Base-by-base conservation (phyloP, 2,888 invertebrate genomes). In the Epinotia nisella region DNA sequence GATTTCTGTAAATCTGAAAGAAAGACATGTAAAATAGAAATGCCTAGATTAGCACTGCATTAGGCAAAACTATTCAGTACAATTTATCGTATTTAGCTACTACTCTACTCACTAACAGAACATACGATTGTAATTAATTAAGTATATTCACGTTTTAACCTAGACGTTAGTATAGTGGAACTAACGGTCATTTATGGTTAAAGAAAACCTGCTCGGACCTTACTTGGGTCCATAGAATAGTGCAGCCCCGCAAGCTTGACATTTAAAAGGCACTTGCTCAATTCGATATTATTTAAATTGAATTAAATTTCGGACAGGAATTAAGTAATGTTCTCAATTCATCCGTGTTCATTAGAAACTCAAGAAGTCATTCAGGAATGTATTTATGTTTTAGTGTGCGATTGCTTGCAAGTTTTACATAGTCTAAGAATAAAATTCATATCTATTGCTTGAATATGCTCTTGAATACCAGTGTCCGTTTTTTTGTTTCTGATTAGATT, bases 131-230 rank as follows among this genome's bases (percentile, higher is more conserved):
- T 24, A 35, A 35, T 35, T 35, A 35, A 35, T 7, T 35, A 35
- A 24, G 21, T 2, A 24, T 24, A 24, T 24, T 24, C 2, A 13
- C 29, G 11, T 58, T 9, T 59, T 49, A 9, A 41, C 45, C 15
- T 49, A 5, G n/a, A 17, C 10, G 62, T 15, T 49, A 49, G 49
- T 61, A 24, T 45, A 49, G n/a, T 49, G 24, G 62, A 62, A 15
- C 49, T 5, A 24, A n/a, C 19, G 29, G 10, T 21, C 61, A 9
- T 45, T 62, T 62, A 62, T 29, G 21, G 62, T 10, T n/a, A 62
- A 45, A 62, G 62, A 62, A 62, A 62, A 29, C 62, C 15, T n/a
- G 62, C 45, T 24, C 11, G 24, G 7, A 5, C 62, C 62, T 51
- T 49, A 62, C 29, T 11, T 49, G n/a, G 62, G n/a, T 24, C 3